These are phyloP conservation scores for Dynastes maya DNA, from an alignment of 2,888 invertebrate genomes.

Conservation along the genomic window DNA sequence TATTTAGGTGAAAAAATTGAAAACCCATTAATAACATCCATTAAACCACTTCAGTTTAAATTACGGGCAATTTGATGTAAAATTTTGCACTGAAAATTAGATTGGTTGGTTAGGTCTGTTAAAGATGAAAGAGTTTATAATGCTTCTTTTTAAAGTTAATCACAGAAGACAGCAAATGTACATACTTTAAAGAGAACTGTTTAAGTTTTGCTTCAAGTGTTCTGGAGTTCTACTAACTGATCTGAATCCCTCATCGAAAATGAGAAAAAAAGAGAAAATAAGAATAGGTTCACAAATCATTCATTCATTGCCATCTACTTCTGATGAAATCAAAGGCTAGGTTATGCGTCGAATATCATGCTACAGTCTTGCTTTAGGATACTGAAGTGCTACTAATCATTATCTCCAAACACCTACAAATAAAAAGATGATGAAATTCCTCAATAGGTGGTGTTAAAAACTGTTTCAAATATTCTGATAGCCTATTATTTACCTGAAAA, in stretches of 20 bases:
- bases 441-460: too few species aligned
- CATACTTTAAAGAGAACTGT: too few species aligned
- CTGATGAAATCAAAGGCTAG: too few species aligned
- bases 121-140: slow-evolving; percentile 2
- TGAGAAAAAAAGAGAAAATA: too few species aligned
- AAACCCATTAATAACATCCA: slow-evolving; percentile 22
- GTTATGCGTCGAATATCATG: slow-evolving; percentile 71
- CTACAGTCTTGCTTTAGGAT: slow-evolving; percentile 78
- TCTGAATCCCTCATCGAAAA: too few species aligned
- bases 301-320: too few species aligned
- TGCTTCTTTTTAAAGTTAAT: not conserved
- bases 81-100: slow-evolving; percentile 19
- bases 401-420: slow-evolving; percentile 62
- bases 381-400: slow-evolving; percentile 68
- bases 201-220: too few species aligned
- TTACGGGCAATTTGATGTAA: slow-evolving; percentile 24
- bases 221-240: too few species aligned
- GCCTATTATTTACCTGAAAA: slow-evolving; percentile 71
- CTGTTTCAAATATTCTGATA: not conserved
- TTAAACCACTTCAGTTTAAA: not conserved
- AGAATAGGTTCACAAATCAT: too few species aligned
- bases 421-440: not conserved
- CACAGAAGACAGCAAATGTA: not conserved
- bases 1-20: slow-evolving; percentile 17
- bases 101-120: not conserved